These are phyloP conservation scores for Pterocles burchelli DNA, from an alignment of 2,113 vertebrate genomes.

Conservation along the genomic window DNA sequence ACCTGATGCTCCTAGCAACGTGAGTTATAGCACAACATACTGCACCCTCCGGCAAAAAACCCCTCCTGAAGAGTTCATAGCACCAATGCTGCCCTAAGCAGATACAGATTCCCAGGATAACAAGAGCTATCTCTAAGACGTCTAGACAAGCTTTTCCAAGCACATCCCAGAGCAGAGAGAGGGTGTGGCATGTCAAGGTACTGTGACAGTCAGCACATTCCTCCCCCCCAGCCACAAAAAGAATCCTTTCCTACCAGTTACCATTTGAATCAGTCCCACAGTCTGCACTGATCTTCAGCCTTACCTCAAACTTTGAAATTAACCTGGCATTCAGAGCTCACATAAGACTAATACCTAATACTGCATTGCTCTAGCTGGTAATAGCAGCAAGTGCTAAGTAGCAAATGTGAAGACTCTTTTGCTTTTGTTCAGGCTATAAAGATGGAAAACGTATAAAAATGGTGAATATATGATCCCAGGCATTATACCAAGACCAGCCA, in stretches of 20 bases:
- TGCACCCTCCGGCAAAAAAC: not conserved
- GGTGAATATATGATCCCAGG: not conserved
- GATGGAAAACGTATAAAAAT: not conserved
- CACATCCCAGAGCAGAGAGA: not conserved
- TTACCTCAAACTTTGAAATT: not conserved
- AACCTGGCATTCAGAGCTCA: not conserved
- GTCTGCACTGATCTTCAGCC: not conserved
- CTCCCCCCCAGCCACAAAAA: not conserved
- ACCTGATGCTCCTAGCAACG: not conserved
- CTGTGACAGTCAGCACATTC: not conserved
- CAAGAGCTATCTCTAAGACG: not conserved
- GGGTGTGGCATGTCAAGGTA: not conserved
- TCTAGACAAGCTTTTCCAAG: not conserved
- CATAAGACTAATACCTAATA: fast-evolving
- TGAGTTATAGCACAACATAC: not conserved
- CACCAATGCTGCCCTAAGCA: not conserved
- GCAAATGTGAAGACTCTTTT: not conserved
- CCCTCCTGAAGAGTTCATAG: not conserved
- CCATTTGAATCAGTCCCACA: not conserved
- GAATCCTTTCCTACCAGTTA: not conserved
- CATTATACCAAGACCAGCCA: not conserved
- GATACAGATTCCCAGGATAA: not conserved
- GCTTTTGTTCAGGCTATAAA: not conserved
- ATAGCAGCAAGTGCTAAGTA: not conserved
- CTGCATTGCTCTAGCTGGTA: not conserved